Evolutionary conservation across 2,797 vertebrate genomes (phyloP), one percentile per base, ranked within the genome.

Genomic region (Paguma larvata): DNA sequence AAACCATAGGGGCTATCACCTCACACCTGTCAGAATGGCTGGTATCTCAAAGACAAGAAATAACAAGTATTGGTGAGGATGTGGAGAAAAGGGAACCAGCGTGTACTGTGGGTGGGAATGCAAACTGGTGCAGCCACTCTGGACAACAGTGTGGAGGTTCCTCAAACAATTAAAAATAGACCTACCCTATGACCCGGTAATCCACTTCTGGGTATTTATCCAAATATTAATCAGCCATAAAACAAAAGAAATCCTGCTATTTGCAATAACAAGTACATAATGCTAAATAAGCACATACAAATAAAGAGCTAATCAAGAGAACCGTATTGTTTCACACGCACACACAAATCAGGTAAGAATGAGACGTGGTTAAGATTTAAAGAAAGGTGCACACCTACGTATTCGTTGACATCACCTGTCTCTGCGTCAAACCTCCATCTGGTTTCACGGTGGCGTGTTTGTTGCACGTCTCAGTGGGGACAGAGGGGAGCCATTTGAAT

Each of bases 241-340:
- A 38, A 34, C 19, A 38, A 34, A 70, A 70, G 67, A 70, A 21
- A 70, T 19, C 11, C 67, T 70, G n/a, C n/a, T 19, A 11, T 21
- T 70, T 21, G 19, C n/a, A 38, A 21, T 23, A 65, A 32, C 9
- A 70, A 70, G 3, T 18, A 34, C 5, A 34, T 19, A 19, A 70
- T 38, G 67, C 5, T 65, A 65, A 34, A 34, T 34, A 73, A 15
- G 44, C 16, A 30, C 44, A 73, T 44, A 73, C 25, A 15, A 65
- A 19, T 25, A 25, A 25, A 38, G 41, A 72, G 3, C 0, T n/a
- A 1, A 10, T 5, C 5, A 15, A 34, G 59, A 15, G 27, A n/a
- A 13, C 59, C 0, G 14, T 1, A 0, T 59, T 14, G 27, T 13
- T 3, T 7, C 94, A 32, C 10, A 13, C 3, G 38, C n/a, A 51